Evolutionary conservation across 1,140 invertebrate genomes (phyloP).

Genomic region (Odontomachus brunneus): DNA sequence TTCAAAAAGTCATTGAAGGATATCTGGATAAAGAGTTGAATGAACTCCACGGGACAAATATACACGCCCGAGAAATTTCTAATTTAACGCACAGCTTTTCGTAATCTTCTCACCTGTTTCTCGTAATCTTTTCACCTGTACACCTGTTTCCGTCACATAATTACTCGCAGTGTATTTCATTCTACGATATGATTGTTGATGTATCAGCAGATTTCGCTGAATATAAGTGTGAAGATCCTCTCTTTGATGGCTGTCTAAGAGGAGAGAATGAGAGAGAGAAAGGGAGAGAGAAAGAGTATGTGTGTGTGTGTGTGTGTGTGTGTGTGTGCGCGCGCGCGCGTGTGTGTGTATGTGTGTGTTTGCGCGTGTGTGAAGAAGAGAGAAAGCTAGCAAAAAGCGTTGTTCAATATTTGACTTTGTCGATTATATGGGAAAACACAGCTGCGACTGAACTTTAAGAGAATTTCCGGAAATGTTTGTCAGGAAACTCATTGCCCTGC

Average conservation of each 20-base stretch:
- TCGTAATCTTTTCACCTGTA: neutral
- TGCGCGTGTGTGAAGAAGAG: neutral
- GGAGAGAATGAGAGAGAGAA: no score
- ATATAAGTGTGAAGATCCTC: neutral
- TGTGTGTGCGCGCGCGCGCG: no score
- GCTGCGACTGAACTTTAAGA: neutral
- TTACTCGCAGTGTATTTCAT: neutral
- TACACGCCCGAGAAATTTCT: neutral
- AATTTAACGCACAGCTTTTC: no score
- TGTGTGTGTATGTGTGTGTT: no score
- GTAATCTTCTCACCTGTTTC: neutral
- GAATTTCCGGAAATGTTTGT: no score
- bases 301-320: no score
- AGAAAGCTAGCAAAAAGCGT: neutral
- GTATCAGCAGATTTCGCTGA: neutral
- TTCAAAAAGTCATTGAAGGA: slow-evolving; percentile 37
- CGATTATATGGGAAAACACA: neutral
- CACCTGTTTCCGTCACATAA: neutral
- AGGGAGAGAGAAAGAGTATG: no score
- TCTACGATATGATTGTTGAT: no score
- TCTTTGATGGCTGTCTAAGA: slow-evolving; percentile 7
- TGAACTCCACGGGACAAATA: slow-evolving; percentile 4
- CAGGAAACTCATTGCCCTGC: no score
- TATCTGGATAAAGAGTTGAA: slow-evolving; percentile 36
- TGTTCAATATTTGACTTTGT: slow-evolving; percentile 27